Conservation (phyloP, 2,797 vertebrate genomes). For the Hybognathus amarus region DNA sequence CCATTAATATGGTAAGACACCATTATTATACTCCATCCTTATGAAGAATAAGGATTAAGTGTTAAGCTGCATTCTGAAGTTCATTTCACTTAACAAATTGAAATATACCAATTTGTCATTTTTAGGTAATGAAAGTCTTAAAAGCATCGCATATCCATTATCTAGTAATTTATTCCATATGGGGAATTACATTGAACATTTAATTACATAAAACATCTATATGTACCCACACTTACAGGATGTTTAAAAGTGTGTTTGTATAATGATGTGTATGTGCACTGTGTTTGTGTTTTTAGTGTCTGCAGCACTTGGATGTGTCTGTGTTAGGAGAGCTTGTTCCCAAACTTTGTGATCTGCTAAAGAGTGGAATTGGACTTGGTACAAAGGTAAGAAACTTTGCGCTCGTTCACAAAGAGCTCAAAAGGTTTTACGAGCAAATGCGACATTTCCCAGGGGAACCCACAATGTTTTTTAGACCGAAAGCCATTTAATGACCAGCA, state of each 20-base stretch:
- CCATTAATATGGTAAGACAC: conserved; percentile 90
- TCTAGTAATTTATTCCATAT: background rate
- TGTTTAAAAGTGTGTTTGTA: background rate
- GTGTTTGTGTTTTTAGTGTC: conserved; percentile 79
- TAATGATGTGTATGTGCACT: background rate
- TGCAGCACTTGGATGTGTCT: conserved; percentile 93
- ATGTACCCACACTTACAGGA: conserved; percentile 4
- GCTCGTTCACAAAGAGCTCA: too few relatives aligned
- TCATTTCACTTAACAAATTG: background rate
- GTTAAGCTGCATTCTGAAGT: background rate
- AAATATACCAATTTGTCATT: background rate
- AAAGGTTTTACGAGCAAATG: too few relatives aligned
- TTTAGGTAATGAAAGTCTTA: background rate
- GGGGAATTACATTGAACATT: background rate
- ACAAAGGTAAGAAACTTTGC: conserved; percentile 86
- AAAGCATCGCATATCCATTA: background rate
- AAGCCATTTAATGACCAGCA: too few relatives aligned
- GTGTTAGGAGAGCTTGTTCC: conserved; percentile 93
- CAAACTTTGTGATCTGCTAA: conserved; percentile 92
- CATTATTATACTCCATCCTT: background rate
- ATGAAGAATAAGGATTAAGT: background rate
- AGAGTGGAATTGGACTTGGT: conserved; percentile 93
- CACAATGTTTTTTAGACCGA: too few relatives aligned
- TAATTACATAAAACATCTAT: background rate
- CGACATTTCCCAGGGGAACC: too few relatives aligned